Conservation (phyloP, 2,797 vertebrate species). For the Spinibarbus caldwelli region DNA sequence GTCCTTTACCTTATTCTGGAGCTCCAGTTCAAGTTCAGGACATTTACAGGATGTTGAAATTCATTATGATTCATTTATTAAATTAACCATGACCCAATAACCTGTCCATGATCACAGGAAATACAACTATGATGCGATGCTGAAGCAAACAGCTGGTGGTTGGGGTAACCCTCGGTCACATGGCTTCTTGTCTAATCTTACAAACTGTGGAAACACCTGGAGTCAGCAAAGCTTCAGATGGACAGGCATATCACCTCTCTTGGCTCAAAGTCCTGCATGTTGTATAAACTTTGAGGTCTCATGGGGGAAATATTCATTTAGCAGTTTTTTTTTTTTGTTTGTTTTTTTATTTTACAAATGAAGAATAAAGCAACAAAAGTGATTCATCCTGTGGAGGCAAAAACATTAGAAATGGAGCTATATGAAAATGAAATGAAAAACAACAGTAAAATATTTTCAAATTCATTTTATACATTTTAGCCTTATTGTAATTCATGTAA, state of each 20-base stretch:
- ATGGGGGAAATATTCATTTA: background rate
- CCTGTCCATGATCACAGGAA: background rate
- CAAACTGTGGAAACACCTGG: constrained; percentile 45
- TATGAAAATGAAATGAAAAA: background rate
- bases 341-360: background rate
- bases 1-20: background rate
- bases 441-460: background rate
- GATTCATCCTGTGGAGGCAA: background rate
- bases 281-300: background rate
- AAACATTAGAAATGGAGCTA: background rate
- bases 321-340: background rate
- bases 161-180: background rate
- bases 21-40: background rate
- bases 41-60: background rate
- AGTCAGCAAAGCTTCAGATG: constrained; percentile 19
- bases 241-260: constrained; percentile 8
- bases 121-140: background rate
- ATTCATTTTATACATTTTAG: background rate
- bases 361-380: background rate
- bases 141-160: background rate
- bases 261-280: background rate
- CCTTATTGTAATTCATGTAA: background rate
- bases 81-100: background rate
- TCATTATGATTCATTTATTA: background rate
- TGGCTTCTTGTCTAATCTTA: background rate